Percentiles rank a stretch among this genome's conserved stretches.
phyloP scores from a whole-genome alignment of 2,797 vertebrate species.

The Chelon labrosus region DNA sequence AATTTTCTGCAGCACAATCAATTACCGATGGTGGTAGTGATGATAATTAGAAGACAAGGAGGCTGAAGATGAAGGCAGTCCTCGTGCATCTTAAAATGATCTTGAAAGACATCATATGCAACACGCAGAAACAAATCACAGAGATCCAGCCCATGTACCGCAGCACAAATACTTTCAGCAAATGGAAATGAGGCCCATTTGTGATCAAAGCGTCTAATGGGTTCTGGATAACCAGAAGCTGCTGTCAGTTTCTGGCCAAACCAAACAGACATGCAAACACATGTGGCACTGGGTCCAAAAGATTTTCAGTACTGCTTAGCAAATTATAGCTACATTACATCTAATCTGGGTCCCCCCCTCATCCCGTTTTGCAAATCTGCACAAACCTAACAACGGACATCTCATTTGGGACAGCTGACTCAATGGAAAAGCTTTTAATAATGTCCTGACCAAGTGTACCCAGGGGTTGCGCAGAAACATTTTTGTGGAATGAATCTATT shows the following conservation, averaged over 20 bases:
- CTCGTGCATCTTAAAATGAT: constrained; percentile 49
- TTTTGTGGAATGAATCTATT: constrained; percentile 37
- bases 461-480: constrained; percentile 7
- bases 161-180: constrained; percentile 85
- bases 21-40: constrained; percentile 44
- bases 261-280: constrained; percentile 92
- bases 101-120: constrained; percentile 82
- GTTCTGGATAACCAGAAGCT: constrained; percentile 90
- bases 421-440: constrained; percentile 30
- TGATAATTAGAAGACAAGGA: constrained; percentile 21
- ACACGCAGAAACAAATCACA: constrained; percentile 85
- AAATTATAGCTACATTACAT: constrained; percentile 65
- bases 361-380: constrained; percentile 40
- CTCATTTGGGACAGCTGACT: constrained; percentile 8
- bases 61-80: constrained; percentile 40
- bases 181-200: constrained; percentile 89
- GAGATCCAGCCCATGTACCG: constrained; percentile 80
- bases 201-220: constrained; percentile 89
- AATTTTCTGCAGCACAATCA: constrained; percentile 34
- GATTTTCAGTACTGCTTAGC: constrained; percentile 77
- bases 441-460: constrained; percentile 19
- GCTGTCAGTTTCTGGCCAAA: constrained; percentile 88
- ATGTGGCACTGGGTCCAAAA: constrained; percentile 82
- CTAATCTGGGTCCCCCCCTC: constrained; percentile 35
- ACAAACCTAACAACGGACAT: constrained; percentile 29